A percentile compares a stretch with the other conserved stretches of the same genome.
phyloP scores from a whole-genome alignment of 1,140 invertebrate species.

The Pogonomyrmex barbatus region DNA sequence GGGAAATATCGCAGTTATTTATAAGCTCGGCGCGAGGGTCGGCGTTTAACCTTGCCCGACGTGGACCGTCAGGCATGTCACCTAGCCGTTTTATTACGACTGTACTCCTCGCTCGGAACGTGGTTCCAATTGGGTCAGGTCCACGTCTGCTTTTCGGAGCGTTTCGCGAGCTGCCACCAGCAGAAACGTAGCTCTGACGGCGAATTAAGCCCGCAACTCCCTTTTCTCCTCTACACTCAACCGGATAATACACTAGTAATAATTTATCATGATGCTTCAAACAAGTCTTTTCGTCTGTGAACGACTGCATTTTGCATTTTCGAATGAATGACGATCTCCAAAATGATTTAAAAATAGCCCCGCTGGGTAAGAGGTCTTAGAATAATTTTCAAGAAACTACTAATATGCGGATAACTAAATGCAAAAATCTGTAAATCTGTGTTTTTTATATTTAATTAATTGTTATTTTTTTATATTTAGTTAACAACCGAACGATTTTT shows the following conservation, averaged over 20 bases:
- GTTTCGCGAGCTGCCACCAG: slow-evolving; percentile 5
- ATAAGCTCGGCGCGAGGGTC: slow-evolving; percentile 80
- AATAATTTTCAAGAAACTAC: background rate
- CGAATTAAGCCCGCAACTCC: slow-evolving; percentile 36
- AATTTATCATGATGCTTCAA: slow-evolving; percentile 32
- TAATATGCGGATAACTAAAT: background rate
- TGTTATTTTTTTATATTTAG: too few species aligned
- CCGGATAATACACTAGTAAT: slow-evolving; percentile 24
- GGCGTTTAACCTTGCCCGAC: slow-evolving; percentile 81
- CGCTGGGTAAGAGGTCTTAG: background rate
- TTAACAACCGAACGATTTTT: too few species aligned
- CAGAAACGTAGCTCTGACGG: background rate
- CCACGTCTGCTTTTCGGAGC: slow-evolving; percentile 57
- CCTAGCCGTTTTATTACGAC: slow-evolving; percentile 71
- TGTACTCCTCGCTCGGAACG: slow-evolving; percentile 44
- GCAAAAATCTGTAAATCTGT: too few species aligned
- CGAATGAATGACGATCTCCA: background rate
- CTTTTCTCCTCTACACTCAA: too few species aligned
- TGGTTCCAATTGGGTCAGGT: slow-evolving; percentile 78
- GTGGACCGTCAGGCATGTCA: slow-evolving; percentile 74
- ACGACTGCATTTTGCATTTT: background rate
- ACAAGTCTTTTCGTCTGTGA: background rate
- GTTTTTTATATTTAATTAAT: background rate
- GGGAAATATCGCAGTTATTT: slow-evolving; percentile 75
- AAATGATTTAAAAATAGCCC: background rate